These are phyloP conservation scores for Acanthopagrus latus DNA, from an alignment of 2,797 vertebrate genomes.

Conservation along the genomic window DNA sequence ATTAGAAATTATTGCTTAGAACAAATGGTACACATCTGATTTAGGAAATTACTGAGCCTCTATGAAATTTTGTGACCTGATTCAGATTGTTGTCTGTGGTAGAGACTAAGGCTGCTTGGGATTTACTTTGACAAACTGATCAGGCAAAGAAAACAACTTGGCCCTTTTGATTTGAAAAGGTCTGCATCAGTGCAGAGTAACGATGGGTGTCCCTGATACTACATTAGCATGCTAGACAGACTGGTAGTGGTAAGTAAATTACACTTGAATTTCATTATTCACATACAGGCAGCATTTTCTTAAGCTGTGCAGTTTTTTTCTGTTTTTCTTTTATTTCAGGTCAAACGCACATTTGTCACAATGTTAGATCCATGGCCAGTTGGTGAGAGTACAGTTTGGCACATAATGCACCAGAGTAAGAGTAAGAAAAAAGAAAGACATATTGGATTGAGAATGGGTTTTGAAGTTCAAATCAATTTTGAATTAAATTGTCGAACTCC, in stretches of 20 bases:
- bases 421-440: neutral
- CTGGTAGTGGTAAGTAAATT: neutral
- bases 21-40: neutral
- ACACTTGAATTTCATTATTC: neutral
- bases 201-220: neutral
- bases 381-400: neutral
- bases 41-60: neutral
- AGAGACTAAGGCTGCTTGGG: neutral
- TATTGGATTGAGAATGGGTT: neutral
- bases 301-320: neutral
- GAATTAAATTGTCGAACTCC: neutral
- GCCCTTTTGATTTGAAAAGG: neutral
- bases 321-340: too few species aligned
- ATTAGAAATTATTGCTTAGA: neutral
- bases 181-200: neutral
- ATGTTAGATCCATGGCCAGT: neutral
- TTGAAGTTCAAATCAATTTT: neutral
- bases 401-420: neutral
- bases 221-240: neutral
- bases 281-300: neutral
- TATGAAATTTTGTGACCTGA: neutral
- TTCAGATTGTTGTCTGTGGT: neutral
- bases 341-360: neutral
- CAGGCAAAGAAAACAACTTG: neutral
- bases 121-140: neutral